Percentiles rank a stretch among this genome's conserved stretches.
Conservation (phyloP, 2,797 vertebrate species). For the Trachops cirrhosus region DNA sequence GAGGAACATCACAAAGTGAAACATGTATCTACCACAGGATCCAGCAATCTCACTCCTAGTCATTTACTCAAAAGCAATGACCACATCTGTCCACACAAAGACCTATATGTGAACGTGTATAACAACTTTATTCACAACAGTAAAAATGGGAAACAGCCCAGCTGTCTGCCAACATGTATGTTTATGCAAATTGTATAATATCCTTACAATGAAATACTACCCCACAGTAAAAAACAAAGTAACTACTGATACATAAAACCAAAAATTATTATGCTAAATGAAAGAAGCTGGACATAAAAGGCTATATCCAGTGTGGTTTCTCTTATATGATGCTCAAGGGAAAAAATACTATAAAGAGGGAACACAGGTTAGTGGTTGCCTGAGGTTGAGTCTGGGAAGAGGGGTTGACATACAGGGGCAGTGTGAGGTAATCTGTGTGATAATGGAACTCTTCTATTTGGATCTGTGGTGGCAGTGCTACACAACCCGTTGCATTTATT, state of each 20-base stretch:
- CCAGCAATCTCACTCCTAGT: neutral
- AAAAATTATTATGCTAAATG: neutral
- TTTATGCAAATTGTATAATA: neutral
- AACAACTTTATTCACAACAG: neutral
- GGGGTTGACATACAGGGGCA: neutral
- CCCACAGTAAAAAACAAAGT: neutral
- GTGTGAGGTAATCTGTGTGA: neutral
- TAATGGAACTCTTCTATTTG: neutral
- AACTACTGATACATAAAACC: neutral
- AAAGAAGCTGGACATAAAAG: neutral
- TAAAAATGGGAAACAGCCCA: neutral
- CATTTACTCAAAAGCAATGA: neutral
- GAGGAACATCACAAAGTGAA: neutral
- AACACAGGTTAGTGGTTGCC: neutral
- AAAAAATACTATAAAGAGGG: neutral
- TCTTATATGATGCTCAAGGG: neutral
- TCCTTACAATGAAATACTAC: neutral
- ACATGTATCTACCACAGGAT: neutral
- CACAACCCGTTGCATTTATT: neutral
- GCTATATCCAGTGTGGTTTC: neutral
- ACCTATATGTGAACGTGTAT: neutral
- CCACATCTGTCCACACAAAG: neutral
- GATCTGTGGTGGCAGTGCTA: neutral
- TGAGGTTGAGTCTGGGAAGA: neutral
- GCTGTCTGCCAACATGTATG: neutral